These are phyloP conservation scores for Daboia siamensis DNA, from an alignment of 2,113 vertebrate species.

Conservation along the genomic window DNA sequence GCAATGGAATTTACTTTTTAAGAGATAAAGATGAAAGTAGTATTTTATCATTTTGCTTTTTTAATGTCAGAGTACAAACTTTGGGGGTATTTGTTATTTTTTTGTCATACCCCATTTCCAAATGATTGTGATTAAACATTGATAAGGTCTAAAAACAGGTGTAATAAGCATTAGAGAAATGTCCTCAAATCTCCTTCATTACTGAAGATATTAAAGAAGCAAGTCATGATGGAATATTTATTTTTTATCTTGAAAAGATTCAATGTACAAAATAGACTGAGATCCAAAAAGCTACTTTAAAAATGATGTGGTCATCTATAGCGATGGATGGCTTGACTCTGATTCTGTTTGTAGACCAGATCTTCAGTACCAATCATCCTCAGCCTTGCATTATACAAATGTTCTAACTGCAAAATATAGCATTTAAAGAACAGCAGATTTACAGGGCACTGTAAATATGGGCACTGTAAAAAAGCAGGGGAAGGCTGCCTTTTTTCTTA, in stretches of 20 bases:
- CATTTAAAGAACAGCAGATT: not conserved
- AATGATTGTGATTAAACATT: not conserved
- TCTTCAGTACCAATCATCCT: not conserved
- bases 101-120: not conserved
- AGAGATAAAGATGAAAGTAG: not conserved
- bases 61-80: not conserved
- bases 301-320: not conserved
- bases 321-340: not conserved
- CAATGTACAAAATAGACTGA: not conserved
- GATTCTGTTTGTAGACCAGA: not conserved
- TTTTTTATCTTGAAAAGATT: not conserved
- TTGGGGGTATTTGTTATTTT: not conserved
- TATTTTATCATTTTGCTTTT: not conserved
- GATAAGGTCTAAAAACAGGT: not conserved
- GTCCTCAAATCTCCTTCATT: not conserved
- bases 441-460: not conserved
- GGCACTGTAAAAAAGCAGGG: no score
- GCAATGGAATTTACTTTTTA: not conserved
- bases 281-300: not conserved
- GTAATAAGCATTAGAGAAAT: not conserved
- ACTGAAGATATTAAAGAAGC: not conserved
- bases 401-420: not conserved
- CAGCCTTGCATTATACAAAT: not conserved
- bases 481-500: not conserved
- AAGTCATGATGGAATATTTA: not conserved